Base-by-base conservation (phyloP, 1,140 invertebrate species). In the Drosophila littoralis region DNA sequence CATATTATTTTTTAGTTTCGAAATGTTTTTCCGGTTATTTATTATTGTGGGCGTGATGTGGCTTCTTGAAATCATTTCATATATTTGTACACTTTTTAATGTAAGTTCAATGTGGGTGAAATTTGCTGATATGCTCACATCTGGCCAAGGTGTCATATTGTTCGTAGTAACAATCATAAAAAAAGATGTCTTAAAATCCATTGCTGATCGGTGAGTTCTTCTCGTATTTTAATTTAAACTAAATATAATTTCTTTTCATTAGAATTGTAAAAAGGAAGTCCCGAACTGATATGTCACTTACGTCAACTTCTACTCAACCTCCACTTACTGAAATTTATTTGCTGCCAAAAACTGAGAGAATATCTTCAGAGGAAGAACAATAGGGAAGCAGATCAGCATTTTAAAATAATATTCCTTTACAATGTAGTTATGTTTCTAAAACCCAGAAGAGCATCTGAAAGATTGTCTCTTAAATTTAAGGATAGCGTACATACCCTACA, bases 11-110 rank as follows among this genome's bases (percentile, higher is more conserved):
- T 92, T 3, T 78, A 96, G 95, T 91, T 94, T 95, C 73, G 93
- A 94, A 55, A 78, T 96, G 0, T 96, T 95, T 78, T 63, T 96
- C 13, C 96, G 96, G 63, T 88, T 96, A 0, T 94, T 96, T 61
- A 93, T 96, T 38, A 94, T 96, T 0, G 96, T 96, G 95, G 95
- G 95, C 1, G 93, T 96, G 6, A 95, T 94, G 52, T 96, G 95
- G 95, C 92, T 94, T 7, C 93, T 94, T 91, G 95, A 96, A 81
- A 93, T 95, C 51, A 79, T 96, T 10, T 3, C 40, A 12, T 69
- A 57, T 72, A 0, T 70, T 22, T 51, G 64, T 4, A 12, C 32
- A 40, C 10, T 28, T 15, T 42, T 6, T 36, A 2, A 42, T 1
- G 0, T 2, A 2, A 1, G 7, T 45, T 22, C 9, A 3, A 1